phyloP scores from a whole-genome alignment of 2,113 vertebrate species.

The Aspidoscelis tigris region DNA sequence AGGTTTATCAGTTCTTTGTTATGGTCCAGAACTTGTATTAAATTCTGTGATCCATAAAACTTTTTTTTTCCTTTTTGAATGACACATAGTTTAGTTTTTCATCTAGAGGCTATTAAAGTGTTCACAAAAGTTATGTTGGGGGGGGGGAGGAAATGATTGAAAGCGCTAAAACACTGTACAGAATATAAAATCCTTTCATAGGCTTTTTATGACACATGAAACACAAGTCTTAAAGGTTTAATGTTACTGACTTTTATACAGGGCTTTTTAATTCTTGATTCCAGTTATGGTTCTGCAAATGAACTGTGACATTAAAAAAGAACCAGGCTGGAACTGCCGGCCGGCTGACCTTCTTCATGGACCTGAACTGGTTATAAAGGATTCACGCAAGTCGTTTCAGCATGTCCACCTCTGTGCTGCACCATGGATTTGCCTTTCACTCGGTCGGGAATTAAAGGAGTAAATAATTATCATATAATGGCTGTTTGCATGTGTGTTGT shows the following conservation, averaged over 20 bases:
- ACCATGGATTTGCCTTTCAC: neutral
- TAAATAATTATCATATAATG: neutral
- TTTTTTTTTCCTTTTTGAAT: slow-evolving; percentile 78
- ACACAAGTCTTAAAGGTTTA: slow-evolving; percentile 89
- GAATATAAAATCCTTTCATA: slow-evolving; percentile 89
- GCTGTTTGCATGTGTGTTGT: neutral
- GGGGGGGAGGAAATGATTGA: slow-evolving; percentile 83
- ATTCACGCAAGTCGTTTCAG: slow-evolving; percentile 64
- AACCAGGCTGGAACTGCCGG: slow-evolving; percentile 81
- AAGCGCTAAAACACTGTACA: slow-evolving; percentile 86
- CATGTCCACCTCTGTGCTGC: slow-evolving; percentile 47
- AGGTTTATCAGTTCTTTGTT: slow-evolving; percentile 85
- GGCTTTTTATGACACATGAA: slow-evolving; percentile 89
- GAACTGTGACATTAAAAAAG: slow-evolving; percentile 88
- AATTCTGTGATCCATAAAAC: slow-evolving; percentile 87
- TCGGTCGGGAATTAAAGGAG: neutral
- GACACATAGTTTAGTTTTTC: slow-evolving; percentile 89
- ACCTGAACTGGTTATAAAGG: slow-evolving; percentile 72
- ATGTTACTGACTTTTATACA: slow-evolving; percentile 88
- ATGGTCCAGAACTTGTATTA: slow-evolving; percentile 85
- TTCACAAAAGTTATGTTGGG: slow-evolving; percentile 86
- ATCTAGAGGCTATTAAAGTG: slow-evolving; percentile 89
- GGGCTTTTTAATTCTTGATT: slow-evolving; percentile 88
- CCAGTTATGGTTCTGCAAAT: slow-evolving; percentile 87
- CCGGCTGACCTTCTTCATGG: slow-evolving; percentile 76